These are phyloP conservation scores for Tetramorium alpestre DNA, from an alignment of 1,140 invertebrate species.

Conservation along the genomic window DNA sequence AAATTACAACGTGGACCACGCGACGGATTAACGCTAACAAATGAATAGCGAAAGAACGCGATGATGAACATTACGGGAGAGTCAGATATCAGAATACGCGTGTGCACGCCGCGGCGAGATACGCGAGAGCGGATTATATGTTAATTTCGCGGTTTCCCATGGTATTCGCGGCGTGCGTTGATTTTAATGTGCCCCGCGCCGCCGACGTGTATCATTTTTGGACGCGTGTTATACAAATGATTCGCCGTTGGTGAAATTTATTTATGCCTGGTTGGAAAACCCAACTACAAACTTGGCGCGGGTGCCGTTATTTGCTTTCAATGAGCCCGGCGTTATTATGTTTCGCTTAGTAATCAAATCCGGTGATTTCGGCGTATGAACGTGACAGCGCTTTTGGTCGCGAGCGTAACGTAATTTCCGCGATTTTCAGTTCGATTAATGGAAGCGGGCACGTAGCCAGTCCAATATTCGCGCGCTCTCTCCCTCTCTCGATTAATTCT, in stretches of 20 bases:
- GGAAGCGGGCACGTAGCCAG: constrained; percentile 66
- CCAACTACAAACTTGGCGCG: constrained; percentile 51
- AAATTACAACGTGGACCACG: background rate
- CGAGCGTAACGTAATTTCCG: constrained; percentile 67
- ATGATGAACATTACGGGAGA: background rate
- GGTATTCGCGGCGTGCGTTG: constrained; percentile 36
- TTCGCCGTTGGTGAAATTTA: constrained; percentile 57
- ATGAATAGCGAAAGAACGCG: background rate
- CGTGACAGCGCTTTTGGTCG: constrained; percentile 67
- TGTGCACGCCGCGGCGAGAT: background rate
- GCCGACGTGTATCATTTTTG: constrained; percentile 48
- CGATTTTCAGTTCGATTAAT: constrained; percentile 74
- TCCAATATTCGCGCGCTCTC: constrained; percentile 68
- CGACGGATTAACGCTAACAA: background rate
- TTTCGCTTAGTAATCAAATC: constrained; percentile 65
- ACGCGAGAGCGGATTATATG: constrained; percentile 20
- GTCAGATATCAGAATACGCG: background rate
- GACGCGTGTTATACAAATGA: constrained; percentile 51
- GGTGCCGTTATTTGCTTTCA: constrained; percentile 55
- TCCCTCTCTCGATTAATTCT: constrained; percentile 25
- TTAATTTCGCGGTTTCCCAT: constrained; percentile 51
- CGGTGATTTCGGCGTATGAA: constrained; percentile 68
- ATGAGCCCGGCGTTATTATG: constrained; percentile 62
- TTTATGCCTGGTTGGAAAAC: constrained; percentile 51
- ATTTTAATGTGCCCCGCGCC: constrained; percentile 40